Evolutionary conservation across 2,113 vertebrate species (phyloP), one percentile per base, ranked within the genome.

Genomic region (Sapajus apella): DNA sequence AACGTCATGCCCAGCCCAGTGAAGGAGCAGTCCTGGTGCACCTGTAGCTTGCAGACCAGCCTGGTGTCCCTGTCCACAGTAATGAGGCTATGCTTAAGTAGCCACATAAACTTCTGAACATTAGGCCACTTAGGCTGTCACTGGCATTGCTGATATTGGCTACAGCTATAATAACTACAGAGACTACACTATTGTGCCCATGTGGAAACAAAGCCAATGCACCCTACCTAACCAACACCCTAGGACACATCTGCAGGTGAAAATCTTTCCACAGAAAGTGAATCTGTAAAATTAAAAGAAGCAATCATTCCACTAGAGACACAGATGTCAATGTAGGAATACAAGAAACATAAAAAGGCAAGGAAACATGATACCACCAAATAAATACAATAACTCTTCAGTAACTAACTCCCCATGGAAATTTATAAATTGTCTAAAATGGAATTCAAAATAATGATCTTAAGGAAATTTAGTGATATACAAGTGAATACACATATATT

Each of bases 1-100:
- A 16, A 47, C 0, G 0, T 3, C 0, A 43, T 16, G 27, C 27
- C 27, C 75, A 47, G 32, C 27, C 43, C 30, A 17, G 43, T 32
- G 43, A 16, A 77, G 16, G 43, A 77, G 75, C 43, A 77, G 25
- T 27, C 43, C 43, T 25, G 12, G 8, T 30, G 43, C 27, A 76
- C 27, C 43, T 3, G 16, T 16, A 8, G 43, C 43, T 47, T 7
- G 5, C 43, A 47, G 75, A 76, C 17, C 40, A 47, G 43, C 43
- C 14, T 17, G 27, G 75, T 27, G 27, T 7, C 14, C 43, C 27
- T 76, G 14, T 27, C 4, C 75, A 6, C 4, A 47, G 75, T 27
- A 1, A 27, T 47, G 43, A 47, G 75, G 75, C 25, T 32, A 16
- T 77, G 75, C 43, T 27, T 27, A 27, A 47, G 6, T 45, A 47